Percentiles rank a stretch among this genome's conserved stretches.
Conservation (phyloP, 1,140 invertebrate species). For the Heliconius hewitsoni region DNA sequence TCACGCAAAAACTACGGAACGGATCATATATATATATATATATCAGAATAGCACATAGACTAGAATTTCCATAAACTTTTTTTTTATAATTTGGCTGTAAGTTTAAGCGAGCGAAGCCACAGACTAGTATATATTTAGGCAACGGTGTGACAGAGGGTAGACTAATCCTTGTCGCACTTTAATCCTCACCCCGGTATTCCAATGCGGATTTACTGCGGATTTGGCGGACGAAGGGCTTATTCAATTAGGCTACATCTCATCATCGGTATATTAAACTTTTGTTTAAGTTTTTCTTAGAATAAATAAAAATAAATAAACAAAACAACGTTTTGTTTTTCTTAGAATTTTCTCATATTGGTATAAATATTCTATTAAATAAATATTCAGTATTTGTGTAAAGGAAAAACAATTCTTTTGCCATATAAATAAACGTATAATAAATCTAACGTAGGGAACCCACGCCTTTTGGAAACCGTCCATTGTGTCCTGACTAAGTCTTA, state of each 20-base stretch:
- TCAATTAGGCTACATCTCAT: conserved; percentile 28
- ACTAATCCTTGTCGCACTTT: conserved; percentile 37
- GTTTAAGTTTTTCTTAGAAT: neutral
- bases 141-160: conserved; percentile 5
- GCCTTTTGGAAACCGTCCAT: too few relatives aligned
- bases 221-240: conserved; percentile 37
- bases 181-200: conserved; percentile 36
- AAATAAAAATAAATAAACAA: too few relatives aligned
- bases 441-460: too few relatives aligned
- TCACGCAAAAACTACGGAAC: too few relatives aligned
- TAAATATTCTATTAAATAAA: neutral
- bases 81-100: too few relatives aligned
- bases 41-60: too few relatives aligned
- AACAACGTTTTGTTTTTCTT: neutral
- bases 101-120: too few relatives aligned
- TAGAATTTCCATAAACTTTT: too few relatives aligned
- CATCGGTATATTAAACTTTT: neutral
- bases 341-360: neutral
- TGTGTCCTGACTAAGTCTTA: too few relatives aligned
- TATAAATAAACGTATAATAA: too few relatives aligned
- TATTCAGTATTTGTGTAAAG: neutral
- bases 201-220: conserved; percentile 39
- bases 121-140: neutral
- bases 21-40: too few relatives aligned
- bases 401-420: too few relatives aligned